These are phyloP conservation scores for Scatophagus argus DNA, from an alignment of 2,113 vertebrate genomes.

Conservation along the genomic window DNA sequence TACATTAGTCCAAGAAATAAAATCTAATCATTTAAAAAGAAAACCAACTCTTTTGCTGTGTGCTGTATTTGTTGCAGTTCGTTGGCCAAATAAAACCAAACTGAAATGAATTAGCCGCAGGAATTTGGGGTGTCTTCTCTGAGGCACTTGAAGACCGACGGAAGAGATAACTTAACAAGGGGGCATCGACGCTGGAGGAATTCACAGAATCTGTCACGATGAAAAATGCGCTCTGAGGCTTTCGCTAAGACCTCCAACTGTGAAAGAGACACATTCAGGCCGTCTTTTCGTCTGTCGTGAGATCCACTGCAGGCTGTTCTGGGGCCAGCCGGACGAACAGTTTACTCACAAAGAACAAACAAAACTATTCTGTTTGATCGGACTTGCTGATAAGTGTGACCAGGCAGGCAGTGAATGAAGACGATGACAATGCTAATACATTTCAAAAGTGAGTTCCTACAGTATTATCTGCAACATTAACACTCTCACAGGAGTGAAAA, in stretches of 20 bases:
- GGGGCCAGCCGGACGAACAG: neutral
- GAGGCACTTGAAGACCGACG: neutral
- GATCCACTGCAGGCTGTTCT: constrained; percentile 36
- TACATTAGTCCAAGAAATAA: neutral
- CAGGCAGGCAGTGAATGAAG: neutral
- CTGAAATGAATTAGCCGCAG: neutral
- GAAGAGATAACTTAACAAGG: neutral
- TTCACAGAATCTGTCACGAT: constrained; percentile 37
- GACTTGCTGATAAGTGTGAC: neutral
- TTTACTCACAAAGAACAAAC: neutral
- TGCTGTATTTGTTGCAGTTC: no score
- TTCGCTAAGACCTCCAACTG: neutral
- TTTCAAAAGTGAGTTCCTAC: neutral
- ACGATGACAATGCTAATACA: neutral
- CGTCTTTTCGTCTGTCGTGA: constrained; percentile 11
- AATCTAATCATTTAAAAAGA: neutral
- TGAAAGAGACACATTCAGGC: constrained; percentile 34
- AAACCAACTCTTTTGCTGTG: neutral
- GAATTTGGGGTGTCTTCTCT: neutral
- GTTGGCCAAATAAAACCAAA: neutral
- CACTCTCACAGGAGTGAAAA: no score
- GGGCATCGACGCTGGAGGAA: constrained; percentile 6
- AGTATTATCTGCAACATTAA: no score
- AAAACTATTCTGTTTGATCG: neutral
- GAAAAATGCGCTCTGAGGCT: constrained; percentile 29